phyloP scores from a whole-genome alignment of 1,140 invertebrate genomes.

The Globodera ellingtonae region DNA sequence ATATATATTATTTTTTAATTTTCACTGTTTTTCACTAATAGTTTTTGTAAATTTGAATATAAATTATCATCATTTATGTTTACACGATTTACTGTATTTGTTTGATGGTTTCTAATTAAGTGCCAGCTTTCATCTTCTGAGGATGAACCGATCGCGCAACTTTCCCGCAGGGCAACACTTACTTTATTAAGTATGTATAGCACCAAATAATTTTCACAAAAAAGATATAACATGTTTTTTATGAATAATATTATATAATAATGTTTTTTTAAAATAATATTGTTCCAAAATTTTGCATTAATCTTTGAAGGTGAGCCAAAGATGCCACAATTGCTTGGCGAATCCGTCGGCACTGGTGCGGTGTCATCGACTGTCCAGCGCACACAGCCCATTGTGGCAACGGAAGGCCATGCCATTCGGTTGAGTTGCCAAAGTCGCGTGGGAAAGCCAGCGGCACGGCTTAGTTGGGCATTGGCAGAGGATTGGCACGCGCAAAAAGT shows the following conservation, averaged over 20 bases:
- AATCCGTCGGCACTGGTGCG: conserved; percentile 1
- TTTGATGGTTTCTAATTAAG: background rate
- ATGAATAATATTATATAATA: too few relatives aligned
- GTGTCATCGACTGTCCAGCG: background rate
- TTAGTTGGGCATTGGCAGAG: conserved; percentile 31
- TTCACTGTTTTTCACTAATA: too few relatives aligned
- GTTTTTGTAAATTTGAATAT: too few relatives aligned
- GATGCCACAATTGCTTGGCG: conserved; percentile 19
- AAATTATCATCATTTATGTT: too few relatives aligned
- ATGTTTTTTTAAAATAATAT: background rate
- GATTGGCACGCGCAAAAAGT: conserved; percentile 29
- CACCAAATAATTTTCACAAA: background rate
- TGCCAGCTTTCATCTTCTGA: conserved; percentile 33
- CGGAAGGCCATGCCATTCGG: conserved; percentile 17
- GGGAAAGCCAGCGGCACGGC: conserved; percentile 29
- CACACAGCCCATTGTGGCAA: conserved; percentile 27
- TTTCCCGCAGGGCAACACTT: conserved; percentile 21
- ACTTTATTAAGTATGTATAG: conserved; percentile 18
- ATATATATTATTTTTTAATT: too few relatives aligned
- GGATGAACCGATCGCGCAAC: conserved; percentile 17
- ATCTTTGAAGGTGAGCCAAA: conserved; percentile 19
- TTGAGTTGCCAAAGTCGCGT: conserved; percentile 18
- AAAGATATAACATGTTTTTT: too few relatives aligned
- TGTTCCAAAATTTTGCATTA: background rate
- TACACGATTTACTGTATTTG: too few relatives aligned